These are phyloP conservation scores for Melozone crissalis DNA, from an alignment of 2,113 vertebrate species.

Conservation along the genomic window DNA sequence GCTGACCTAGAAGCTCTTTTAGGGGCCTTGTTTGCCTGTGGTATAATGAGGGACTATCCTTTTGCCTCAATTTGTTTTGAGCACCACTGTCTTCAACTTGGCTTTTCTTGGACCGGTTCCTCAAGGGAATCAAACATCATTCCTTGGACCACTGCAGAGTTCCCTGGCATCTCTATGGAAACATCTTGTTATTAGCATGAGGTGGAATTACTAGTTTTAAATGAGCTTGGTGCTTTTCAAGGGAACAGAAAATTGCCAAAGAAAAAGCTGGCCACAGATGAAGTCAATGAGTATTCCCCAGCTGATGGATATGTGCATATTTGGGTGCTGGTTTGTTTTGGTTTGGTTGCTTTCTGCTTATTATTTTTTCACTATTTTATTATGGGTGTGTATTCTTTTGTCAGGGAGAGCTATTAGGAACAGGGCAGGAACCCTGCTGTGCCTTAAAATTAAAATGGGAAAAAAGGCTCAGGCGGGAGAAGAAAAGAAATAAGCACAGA, in stretches of 20 bases:
- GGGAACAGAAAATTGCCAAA: neutral
- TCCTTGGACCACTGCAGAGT: neutral
- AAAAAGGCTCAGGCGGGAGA: neutral
- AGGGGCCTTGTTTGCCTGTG: neutral
- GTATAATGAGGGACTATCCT: neutral
- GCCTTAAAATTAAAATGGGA: conserved; percentile 53
- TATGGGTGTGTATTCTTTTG: neutral
- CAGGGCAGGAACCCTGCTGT: conserved; percentile 37
- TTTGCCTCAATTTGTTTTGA: neutral
- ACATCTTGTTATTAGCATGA: neutral
- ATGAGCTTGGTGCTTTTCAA: neutral
- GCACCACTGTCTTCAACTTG: neutral
- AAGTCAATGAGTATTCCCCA: neutral
- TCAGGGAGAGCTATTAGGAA: conserved; percentile 43
- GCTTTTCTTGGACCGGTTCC: neutral
- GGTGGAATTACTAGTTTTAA: neutral
- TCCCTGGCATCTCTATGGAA: neutral
- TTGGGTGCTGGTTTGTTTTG: conserved; percentile 12
- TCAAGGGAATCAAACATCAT: neutral
- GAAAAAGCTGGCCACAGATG: neutral
- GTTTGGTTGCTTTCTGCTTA: conserved; percentile 15
- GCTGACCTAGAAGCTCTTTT: neutral
- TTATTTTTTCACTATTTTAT: neutral
- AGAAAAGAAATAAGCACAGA: neutral
- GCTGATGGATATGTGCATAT: neutral